Base-by-base conservation (phyloP, 1,140 invertebrate species). In the Xylocopa sonorina region DNA sequence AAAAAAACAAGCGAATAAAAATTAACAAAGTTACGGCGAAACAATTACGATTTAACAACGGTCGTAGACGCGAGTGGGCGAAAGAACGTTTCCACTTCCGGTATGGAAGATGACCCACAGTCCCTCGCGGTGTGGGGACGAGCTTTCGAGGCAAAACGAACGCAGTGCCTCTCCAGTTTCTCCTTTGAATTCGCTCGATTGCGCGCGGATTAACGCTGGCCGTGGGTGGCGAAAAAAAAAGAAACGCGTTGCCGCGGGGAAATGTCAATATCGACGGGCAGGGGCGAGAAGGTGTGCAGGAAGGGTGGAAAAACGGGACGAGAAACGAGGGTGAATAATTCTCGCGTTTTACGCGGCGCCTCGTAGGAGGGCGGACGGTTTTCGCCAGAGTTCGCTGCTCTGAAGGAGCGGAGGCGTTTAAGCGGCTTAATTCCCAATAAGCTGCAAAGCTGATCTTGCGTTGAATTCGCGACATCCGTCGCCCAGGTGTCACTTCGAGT, bases 391-490 rank as follows among this genome's bases (percentile, higher is more conserved):
- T 78, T 82, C 57, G 50, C 34, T 29, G 67, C 24, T 66, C 34
- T 60, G 46, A 76, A 57, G 16, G 27, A 80, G 48, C 64, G 48
- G 57, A 79, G 43, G 53, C 69, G 81, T 83, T 83, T 76, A 75
- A 76, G 71, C 78, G 38, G 60, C 64, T 84, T 71, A 84, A 84
- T 76, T 84, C 71, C 32, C 78, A 62, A 84, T 80, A 84, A 84
- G 53, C 77, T 69, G n/a, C 50, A 43, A 83, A 83, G 72, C 71
- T 80, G 82, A 84, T 84, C 82, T 80, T n/a, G 27, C n/a, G n/a
- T n/a, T n/a, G n/a, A n/a, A n/a, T n/a, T n/a, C n/a, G 60, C 21
- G 72, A 32, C 38, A 82, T 78, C 82, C 80, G 63, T 50, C 64
- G 48, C 69, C 41, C 24, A 24, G 3, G 1, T 21, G 27, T 46